Percentiles rank a stretch among this genome's conserved stretches.
Conservation (phyloP, 2,888 invertebrate species). For the Salpingus planirostris region DNA sequence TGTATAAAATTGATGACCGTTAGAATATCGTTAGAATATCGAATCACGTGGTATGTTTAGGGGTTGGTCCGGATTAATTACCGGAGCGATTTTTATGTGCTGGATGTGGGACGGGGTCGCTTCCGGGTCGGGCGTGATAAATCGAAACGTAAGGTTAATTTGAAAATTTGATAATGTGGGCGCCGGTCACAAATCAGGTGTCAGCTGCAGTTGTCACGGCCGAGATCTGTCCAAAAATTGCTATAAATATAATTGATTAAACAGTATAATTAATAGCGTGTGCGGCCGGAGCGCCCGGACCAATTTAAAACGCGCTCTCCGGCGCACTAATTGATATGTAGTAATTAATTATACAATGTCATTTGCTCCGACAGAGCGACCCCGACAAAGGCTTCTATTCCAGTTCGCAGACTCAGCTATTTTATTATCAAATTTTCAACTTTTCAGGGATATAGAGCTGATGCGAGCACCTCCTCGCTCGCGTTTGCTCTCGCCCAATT, state of each 20-base stretch:
- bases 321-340: slow-evolving; percentile 36
- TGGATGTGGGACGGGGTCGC: too few species aligned
- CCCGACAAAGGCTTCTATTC: slow-evolving; percentile 30
- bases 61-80: too few species aligned
- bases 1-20: too few species aligned
- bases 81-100: too few species aligned
- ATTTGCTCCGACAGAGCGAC: slow-evolving; percentile 27
- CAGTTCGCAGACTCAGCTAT: slow-evolving; percentile 31
- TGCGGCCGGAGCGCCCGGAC: slow-evolving; percentile 22
- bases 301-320: slow-evolving; percentile 35
- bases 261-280: slow-evolving; percentile 34
- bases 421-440: slow-evolving; percentile 34
- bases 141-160: slow-evolving; percentile 12
- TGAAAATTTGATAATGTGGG: slow-evolving; percentile 13
- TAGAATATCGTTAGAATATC: too few species aligned
- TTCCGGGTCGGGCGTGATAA: too few species aligned
- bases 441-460: slow-evolving; percentile 19
- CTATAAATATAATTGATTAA: slow-evolving; percentile 37
- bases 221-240: slow-evolving; percentile 27
- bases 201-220: slow-evolving; percentile 30
- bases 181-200: slow-evolving; percentile 25
- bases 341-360: slow-evolving; percentile 37
- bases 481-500: slow-evolving; percentile 17
- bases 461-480: neutral
- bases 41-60: too few species aligned